A percentile compares a stretch with the other conserved stretches of the same genome.
Evolutionary conservation across 2,888 invertebrate species (phyloP).

Genomic region (Apoderus coryli): DNA sequence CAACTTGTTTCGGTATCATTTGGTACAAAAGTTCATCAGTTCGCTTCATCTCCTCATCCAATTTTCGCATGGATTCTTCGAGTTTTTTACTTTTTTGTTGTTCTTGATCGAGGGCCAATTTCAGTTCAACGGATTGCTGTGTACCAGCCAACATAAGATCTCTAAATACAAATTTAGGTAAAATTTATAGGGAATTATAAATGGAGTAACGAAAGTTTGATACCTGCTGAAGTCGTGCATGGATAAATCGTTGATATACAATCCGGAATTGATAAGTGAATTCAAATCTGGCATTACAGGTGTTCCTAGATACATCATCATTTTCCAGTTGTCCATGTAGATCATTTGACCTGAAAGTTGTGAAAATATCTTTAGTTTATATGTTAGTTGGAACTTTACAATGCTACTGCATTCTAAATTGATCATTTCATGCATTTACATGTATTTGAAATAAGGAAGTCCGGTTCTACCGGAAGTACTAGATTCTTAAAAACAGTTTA

Average conservation of each 20-base stretch:
- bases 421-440: too few relatives aligned
- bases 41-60: conserved; percentile 90
- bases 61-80: conserved; percentile 89
- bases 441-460: too few relatives aligned
- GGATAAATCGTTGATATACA: conserved; percentile 96
- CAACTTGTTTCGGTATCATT: conserved; percentile 98
- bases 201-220: conserved; percentile 17
- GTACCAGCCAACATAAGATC: conserved; percentile 93
- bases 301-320: conserved; percentile 93
- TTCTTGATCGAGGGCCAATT: conserved; percentile 89
- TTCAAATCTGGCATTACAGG: conserved; percentile 92
- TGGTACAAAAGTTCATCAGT: conserved; percentile 94
- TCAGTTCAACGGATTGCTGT: conserved; percentile 93
- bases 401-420: too few relatives aligned
- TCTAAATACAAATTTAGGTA: conserved; percentile 39
- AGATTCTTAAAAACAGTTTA: too few relatives aligned
- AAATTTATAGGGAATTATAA: not conserved
- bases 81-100: conserved; percentile 92
- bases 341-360: conserved; percentile 81
- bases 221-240: conserved; percentile 98
- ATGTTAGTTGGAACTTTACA: not conserved
- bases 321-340: conserved; percentile 95
- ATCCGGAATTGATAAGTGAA: conserved; percentile 81
- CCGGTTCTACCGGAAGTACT: too few relatives aligned
- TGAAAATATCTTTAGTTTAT: conserved; percentile 1